These are phyloP conservation scores for Agriopis aurantiaria DNA, from an alignment of 2,888 invertebrate genomes.

Conservation along the genomic window DNA sequence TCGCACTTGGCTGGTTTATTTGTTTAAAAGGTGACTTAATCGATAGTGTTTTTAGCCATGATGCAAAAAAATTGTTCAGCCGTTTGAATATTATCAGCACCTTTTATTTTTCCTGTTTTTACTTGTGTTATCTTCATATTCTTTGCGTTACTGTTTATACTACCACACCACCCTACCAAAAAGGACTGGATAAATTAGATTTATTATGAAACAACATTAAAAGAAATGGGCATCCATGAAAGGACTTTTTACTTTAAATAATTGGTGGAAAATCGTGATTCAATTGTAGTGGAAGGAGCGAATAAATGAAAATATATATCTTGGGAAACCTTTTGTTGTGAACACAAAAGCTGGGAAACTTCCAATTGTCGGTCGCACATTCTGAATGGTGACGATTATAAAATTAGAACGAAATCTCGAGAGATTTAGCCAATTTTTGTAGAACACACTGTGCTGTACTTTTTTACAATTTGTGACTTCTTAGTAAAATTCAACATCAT, in stretches of 20 bases:
- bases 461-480: too few species aligned
- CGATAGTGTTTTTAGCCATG: too few species aligned
- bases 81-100: too few species aligned
- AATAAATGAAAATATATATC: constrained; percentile 36
- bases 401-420: constrained; percentile 13
- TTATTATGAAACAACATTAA: constrained; percentile 46
- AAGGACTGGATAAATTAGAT: constrained; percentile 44
- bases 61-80: too few species aligned
- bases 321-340: constrained; percentile 28
- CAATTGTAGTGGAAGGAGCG: constrained; percentile 36
- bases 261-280: constrained; percentile 47
- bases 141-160: constrained; percentile 14
- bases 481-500: too few species aligned
- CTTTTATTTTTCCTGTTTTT: too few species aligned
- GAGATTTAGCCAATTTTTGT: constrained; percentile 3
- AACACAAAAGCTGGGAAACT: constrained; percentile 28
- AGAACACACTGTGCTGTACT: background rate
- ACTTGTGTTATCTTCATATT: background rate
- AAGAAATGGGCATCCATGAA: constrained; percentile 45
- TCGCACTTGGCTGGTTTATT: too few species aligned
- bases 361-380: constrained; percentile 18
- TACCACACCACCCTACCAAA: constrained; percentile 21
- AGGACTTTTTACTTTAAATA: constrained; percentile 49
- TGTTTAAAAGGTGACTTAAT: too few species aligned
- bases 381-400: constrained; percentile 17